Evolutionary conservation across 2,888 invertebrate species (phyloP).

Genomic region (Nemurella pictetii): DNA sequence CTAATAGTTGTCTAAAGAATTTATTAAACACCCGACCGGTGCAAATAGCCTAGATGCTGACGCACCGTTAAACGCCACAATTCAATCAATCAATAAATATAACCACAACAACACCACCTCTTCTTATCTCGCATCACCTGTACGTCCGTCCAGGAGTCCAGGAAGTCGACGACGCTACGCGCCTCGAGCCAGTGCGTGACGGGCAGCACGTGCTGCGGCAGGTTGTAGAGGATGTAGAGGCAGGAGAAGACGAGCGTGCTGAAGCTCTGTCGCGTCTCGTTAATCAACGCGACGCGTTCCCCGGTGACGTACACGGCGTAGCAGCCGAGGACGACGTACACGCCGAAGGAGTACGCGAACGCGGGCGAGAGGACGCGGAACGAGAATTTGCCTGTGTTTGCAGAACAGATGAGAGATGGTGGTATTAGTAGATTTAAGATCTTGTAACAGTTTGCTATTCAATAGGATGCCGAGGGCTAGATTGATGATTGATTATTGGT

Average conservation of each 20-base stretch:
- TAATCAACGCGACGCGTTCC: neutral
- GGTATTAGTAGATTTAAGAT: too few relatives aligned
- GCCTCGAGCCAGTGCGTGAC: slow-evolving; percentile 67
- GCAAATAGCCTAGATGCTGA: too few relatives aligned
- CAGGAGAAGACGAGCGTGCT: neutral
- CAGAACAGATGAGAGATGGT: too few relatives aligned
- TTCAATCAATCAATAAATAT: too few relatives aligned
- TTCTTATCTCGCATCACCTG: too few relatives aligned
- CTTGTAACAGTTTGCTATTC: too few relatives aligned
- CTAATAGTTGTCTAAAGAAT: too few relatives aligned
- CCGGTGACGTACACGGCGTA: neutral
- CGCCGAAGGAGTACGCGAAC: neutral
- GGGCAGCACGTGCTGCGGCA: neutral
- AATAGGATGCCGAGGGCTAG: too few relatives aligned
- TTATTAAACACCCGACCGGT: too few relatives aligned
- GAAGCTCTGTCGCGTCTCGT: neutral
- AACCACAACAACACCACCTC: too few relatives aligned
- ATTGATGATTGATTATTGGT: too few relatives aligned
- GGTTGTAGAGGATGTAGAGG: neutral
- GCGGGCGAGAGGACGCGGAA: neutral
- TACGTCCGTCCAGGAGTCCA: slow-evolving; percentile 69
- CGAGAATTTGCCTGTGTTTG: neutral
- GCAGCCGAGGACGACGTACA: neutral
- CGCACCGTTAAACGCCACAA: too few relatives aligned
- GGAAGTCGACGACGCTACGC: slow-evolving; percentile 61